A percentile compares a stretch with the other conserved stretches of the same genome.
Conservation (phyloP, 2,888 invertebrate genomes). For the Erebia palarica region DNA sequence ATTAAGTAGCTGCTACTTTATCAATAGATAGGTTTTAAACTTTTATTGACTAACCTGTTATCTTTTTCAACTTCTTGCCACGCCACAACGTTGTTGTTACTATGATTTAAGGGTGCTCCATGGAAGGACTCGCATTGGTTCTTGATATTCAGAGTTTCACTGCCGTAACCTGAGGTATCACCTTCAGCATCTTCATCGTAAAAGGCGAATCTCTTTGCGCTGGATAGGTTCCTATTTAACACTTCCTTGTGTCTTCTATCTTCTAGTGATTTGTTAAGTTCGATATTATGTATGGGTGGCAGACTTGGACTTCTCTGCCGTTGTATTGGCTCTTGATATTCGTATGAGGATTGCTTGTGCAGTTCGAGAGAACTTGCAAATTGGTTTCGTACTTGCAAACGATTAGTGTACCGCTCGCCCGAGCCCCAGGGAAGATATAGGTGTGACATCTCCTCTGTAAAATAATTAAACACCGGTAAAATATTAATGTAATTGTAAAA, state of each 20-base stretch:
- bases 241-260: slow-evolving; percentile 60
- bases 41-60: slow-evolving; percentile 47
- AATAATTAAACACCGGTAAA: slow-evolving; percentile 46
- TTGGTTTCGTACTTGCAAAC: slow-evolving; percentile 72
- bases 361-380: slow-evolving; percentile 76
- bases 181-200: slow-evolving; percentile 84
- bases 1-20: no score
- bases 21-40: neutral
- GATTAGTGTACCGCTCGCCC: slow-evolving; percentile 72
- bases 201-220: slow-evolving; percentile 73
- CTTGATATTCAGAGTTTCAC: slow-evolving; percentile 84
- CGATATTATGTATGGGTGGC: slow-evolving; percentile 83
- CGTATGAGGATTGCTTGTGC: slow-evolving; percentile 70
- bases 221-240: slow-evolving; percentile 69
- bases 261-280: slow-evolving; percentile 57
- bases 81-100: slow-evolving; percentile 61
- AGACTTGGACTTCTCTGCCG: slow-evolving; percentile 85
- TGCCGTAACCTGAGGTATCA: slow-evolving; percentile 92
- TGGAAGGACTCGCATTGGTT: slow-evolving; percentile 54
- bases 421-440: slow-evolving; percentile 90
- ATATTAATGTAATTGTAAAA: no score
- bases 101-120: slow-evolving; percentile 50
- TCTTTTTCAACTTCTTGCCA: slow-evolving; percentile 74
- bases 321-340: slow-evolving; percentile 70
- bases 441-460: slow-evolving; percentile 90